Percentiles rank a stretch among this genome's conserved stretches.
phyloP scores from a whole-genome alignment of 2,113 vertebrate genomes.

The Podiceps cristatus region DNA sequence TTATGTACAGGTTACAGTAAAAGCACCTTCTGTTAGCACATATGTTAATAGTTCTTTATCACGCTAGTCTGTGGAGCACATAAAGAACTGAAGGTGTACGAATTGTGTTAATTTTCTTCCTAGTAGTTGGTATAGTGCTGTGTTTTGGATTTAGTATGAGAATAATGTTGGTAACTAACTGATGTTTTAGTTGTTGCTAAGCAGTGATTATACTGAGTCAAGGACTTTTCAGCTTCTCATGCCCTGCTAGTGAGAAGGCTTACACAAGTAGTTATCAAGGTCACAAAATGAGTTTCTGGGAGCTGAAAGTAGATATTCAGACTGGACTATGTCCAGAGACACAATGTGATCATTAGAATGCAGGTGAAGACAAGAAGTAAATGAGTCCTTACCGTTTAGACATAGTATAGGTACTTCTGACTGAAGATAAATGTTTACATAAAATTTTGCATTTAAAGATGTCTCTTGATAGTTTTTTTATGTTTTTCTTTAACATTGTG shows the following conservation, averaged over 20 bases:
- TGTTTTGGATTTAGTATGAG: too few relatives aligned
- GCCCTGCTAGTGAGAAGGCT: too few relatives aligned
- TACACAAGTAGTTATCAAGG: background rate
- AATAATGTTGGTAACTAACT: too few relatives aligned
- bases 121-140: too few relatives aligned
- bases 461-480: background rate
- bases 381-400: background rate
- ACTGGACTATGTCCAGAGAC: background rate
- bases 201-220: too few relatives aligned
- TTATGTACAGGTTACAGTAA: background rate
- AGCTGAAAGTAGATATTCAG: background rate
- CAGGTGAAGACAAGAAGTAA: background rate
- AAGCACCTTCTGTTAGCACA: background rate
- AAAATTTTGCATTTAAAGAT: background rate
- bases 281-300: background rate
- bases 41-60: background rate
- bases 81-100: accelerated
- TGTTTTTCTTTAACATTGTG: background rate
- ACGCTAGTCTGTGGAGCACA: background rate
- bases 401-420: background rate
- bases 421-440: background rate
- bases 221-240: too few relatives aligned
- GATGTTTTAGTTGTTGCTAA: too few relatives aligned
- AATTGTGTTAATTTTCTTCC: background rate
- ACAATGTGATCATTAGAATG: background rate